phyloP scores from a whole-genome alignment of 2,888 invertebrate genomes.

The Xanthorhoe spadicearia region DNA sequence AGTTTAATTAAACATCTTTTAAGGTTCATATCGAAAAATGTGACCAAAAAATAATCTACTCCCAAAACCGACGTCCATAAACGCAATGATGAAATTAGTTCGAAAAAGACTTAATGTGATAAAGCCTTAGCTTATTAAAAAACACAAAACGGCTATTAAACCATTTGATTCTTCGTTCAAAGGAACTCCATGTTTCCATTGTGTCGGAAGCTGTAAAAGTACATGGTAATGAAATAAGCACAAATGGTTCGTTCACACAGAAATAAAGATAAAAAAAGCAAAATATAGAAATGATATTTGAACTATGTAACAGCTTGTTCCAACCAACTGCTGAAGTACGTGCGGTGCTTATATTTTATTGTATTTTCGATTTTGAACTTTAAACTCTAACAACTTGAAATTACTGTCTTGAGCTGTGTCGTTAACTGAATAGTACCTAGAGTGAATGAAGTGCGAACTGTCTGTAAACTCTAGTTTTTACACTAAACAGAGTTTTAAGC shows the following conservation, averaged over 20 bases:
- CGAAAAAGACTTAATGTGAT: background rate
- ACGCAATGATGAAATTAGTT: background rate
- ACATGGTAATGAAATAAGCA: slow-evolving; percentile 5
- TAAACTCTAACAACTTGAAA: slow-evolving; percentile 10
- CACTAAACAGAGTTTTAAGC: too few species aligned
- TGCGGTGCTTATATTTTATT: slow-evolving; percentile 21
- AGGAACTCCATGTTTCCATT: slow-evolving; percentile 1
- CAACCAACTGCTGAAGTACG: slow-evolving; percentile 23
- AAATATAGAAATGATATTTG: slow-evolving; percentile 24
- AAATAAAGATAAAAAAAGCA: slow-evolving; percentile 5
- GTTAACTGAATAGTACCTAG: background rate
- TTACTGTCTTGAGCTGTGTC: slow-evolving; percentile 3
- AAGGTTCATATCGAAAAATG: too few species aligned
- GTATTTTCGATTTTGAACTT: slow-evolving; percentile 18
- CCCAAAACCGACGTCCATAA: too few species aligned
- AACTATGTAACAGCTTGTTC: slow-evolving; percentile 25
- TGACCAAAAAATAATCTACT: too few species aligned
- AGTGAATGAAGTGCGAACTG: too few species aligned
- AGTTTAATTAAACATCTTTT: too few species aligned
- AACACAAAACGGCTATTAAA: background rate
- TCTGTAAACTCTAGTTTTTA: too few species aligned
- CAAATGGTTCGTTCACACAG: background rate
- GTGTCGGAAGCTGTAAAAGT: slow-evolving; percentile 3
- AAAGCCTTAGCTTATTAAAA: background rate
- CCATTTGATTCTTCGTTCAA: background rate